Base-by-base conservation (phyloP, 2,888 invertebrate genomes). In the Abscondita cerata region DNA sequence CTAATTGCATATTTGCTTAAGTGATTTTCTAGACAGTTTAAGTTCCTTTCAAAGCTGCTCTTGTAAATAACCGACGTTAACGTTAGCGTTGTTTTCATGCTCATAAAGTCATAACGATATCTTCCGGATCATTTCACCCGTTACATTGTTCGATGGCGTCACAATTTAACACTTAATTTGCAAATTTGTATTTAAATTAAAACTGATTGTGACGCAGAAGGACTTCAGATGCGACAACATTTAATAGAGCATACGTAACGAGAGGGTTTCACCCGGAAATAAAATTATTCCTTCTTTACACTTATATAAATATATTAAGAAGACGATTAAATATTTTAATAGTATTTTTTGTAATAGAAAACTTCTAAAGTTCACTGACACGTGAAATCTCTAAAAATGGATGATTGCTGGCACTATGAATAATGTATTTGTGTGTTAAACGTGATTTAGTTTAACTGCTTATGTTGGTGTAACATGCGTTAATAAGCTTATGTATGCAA, bases 121-220 rank as follows among this genome's bases (percentile, higher is more conserved):
- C 55, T 69, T 70, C 66, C 67, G 60, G 52, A 59, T 68, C 69
- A 69, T 70, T 70, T 64, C 60, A 55, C 58, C 62, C 54, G 62
- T 66, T 65, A 67, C 62, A 59, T 55, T 62, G 66, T 66, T 67
- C 65, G 65, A 68, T 69, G 67, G 68, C 52, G 67, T 67, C 65
- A 66, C 69, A 65, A 70, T 71, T 71, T 68, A 67, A 68, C 68
- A 67, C 69, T 70, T 70, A 70, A 71, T 71, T 71, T 70, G 64
- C 69, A 68, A 71, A 71, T 69, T 64, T 70, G 67, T 69, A 70
- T 72, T 72, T 70, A 72, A 72, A 72, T 72, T 72, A 70, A 70
- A 70, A 70, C 65, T 62, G 67, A 62, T 51, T 57, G 59, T 63
- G 52, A 59, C 55, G 48, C 52, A 55, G 63, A 54, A 55, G 61